A percentile compares a stretch with the other conserved stretches of the same genome.
Evolutionary conservation across 2,113 vertebrate species (phyloP).

Genomic region (Oryctolagus cuniculus): mOryCun1.1 NC_091441.1:95911001-95911500

Average conservation of each 20-base stretch:
- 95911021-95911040: neutral
- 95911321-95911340: neutral
- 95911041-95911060: neutral
- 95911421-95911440: conserved; percentile 24
- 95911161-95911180: neutral
- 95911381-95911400: neutral
- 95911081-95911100: neutral
- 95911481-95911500: neutral
- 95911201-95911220: neutral
- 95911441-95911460: neutral
- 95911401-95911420: neutral
- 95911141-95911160: neutral
- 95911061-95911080: neutral
- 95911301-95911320: neutral
- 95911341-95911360: neutral
- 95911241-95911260: neutral
- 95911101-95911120: neutral
- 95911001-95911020: neutral
- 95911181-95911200: neutral
- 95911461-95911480: neutral
- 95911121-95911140: neutral
- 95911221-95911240: neutral
- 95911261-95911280: neutral
- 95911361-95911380: neutral
- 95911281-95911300: neutral